These are phyloP conservation scores for Clusia tigrina DNA, from an alignment of 2,888 invertebrate genomes.

Conservation along the genomic window DNA sequence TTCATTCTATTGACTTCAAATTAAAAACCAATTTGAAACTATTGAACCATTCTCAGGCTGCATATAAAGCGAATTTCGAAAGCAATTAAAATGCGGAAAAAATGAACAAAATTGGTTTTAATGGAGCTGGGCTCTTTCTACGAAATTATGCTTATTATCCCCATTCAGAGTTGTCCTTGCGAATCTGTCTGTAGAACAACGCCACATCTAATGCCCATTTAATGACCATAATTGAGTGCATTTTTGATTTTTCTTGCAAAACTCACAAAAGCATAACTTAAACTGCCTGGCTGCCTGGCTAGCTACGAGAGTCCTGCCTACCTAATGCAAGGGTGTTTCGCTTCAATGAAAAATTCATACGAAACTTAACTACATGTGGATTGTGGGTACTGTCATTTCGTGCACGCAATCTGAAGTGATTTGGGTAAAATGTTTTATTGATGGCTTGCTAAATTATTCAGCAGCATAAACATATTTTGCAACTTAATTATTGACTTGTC, in stretches of 20 bases:
- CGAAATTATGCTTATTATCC: background rate
- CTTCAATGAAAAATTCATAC: conserved; percentile 42
- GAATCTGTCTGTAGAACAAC: background rate
- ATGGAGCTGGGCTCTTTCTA: background rate
- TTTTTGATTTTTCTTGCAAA: background rate
- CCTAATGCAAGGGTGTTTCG: conserved; percentile 35
- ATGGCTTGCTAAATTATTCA: background rate
- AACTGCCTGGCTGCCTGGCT: no score
- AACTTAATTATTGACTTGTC: conserved; percentile 9
- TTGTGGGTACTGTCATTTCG: conserved; percentile 52
- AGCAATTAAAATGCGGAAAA: background rate
- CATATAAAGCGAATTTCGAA: background rate
- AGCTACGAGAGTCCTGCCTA: background rate
- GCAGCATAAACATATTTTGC: background rate
- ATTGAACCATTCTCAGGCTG: background rate
- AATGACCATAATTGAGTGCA: conserved; percentile 51
- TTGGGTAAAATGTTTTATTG: background rate
- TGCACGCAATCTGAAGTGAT: conserved; percentile 47
- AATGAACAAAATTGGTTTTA: background rate
- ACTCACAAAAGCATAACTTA: background rate
- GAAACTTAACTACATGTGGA: no score
- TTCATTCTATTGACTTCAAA: conserved; percentile 33
- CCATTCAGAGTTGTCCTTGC: background rate
- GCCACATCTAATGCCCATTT: conserved; percentile 48
- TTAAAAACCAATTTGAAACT: no score